These are phyloP conservation scores for Heterodera schachtii DNA, from an alignment of 1,140 invertebrate species.

Conservation along the genomic window DNA sequence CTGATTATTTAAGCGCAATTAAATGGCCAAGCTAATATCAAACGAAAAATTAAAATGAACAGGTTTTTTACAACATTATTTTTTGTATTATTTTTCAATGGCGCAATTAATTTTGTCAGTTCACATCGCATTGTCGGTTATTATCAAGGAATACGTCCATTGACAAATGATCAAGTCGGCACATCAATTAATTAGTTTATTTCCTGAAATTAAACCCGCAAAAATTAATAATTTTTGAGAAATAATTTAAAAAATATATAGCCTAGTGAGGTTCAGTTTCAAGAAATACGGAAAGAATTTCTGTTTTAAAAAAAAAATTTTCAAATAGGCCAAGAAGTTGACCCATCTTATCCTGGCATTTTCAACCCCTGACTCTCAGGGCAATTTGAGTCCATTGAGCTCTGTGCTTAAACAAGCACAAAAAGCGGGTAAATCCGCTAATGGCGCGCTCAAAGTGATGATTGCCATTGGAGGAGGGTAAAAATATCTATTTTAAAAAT, in stretches of 20 bases:
- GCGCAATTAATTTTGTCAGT: background rate
- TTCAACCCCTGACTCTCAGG: background rate
- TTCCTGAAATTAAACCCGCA: too few relatives aligned
- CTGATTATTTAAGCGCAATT: too few relatives aligned
- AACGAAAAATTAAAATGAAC: background rate
- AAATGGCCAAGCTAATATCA: background rate
- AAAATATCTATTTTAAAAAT: background rate
- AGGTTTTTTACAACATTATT: background rate
- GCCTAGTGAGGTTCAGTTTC: too few relatives aligned
- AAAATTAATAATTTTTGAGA: too few relatives aligned
- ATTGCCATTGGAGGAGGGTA: background rate
- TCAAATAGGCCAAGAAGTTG: background rate
- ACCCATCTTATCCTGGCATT: background rate
- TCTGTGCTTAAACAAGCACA: background rate
- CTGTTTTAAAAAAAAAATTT: background rate
- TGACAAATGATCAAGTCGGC: background rate
- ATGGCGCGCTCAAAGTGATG: background rate
- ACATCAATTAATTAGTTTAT: background rate
- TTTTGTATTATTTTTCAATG: background rate
- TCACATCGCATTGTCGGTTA: background rate
- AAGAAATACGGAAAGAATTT: background rate
- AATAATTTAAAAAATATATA: too few relatives aligned
- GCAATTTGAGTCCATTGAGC: background rate
- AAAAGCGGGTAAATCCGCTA: background rate
- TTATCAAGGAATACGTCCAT: background rate